Conservation (phyloP, 2,113 vertebrate species). For the Cairina moschata region DNA sequence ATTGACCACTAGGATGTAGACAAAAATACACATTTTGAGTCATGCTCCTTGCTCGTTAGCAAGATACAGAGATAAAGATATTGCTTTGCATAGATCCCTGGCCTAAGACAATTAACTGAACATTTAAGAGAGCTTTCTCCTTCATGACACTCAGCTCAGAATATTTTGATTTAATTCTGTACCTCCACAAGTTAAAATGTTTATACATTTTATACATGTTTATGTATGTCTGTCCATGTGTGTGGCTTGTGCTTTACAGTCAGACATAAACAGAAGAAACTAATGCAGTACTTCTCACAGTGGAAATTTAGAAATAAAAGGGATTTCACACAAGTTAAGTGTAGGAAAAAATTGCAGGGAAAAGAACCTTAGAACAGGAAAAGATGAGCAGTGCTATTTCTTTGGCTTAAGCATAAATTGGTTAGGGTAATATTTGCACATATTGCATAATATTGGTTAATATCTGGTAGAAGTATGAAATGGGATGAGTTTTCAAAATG, state of each 20-base stretch:
- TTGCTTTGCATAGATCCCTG: not conserved
- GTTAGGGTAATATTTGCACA: not conserved
- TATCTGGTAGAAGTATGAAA: not conserved
- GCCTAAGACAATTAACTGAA: not conserved
- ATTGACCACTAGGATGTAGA: not conserved
- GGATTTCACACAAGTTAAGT: not conserved
- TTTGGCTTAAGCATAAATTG: not conserved
- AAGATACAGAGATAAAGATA: not conserved
- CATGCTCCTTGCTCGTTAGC: fast-evolving
- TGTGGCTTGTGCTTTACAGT: not conserved
- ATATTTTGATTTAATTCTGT: constrained; percentile 2
- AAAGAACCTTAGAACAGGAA: not conserved
- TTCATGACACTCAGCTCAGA: not conserved
- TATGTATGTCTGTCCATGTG: not conserved
- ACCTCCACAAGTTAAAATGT: not conserved
- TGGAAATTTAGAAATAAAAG: not conserved
- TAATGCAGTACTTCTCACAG: not conserved
- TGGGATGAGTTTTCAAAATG: not conserved
- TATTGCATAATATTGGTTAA: not conserved
- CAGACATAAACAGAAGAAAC: not conserved
- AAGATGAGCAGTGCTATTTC: not conserved
- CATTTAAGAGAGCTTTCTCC: not conserved
- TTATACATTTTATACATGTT: not conserved
- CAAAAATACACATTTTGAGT: not conserved
- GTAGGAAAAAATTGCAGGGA: not conserved